These are phyloP conservation scores for Dinocampus coccinellae DNA, from an alignment of 2,888 invertebrate genomes.

Conservation along the genomic window DNA sequence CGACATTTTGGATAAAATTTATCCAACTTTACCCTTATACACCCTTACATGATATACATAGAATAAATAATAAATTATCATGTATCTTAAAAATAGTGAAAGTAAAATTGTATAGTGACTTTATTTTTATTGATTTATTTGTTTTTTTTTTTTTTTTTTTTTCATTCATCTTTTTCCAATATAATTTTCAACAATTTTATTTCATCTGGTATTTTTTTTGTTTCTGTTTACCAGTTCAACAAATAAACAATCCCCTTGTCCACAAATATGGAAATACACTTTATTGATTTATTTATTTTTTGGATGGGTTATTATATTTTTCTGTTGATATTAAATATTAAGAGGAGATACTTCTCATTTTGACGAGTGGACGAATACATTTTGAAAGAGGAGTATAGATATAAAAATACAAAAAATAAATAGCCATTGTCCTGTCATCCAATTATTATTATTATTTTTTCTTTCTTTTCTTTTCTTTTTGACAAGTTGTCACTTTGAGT, in stretches of 20 bases:
- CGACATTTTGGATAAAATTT: not conserved
- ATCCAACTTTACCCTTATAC: not conserved
- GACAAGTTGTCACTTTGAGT: constrained; percentile 22
- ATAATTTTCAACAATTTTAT: not conserved
- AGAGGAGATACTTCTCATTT: not conserved
- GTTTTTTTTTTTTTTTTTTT: not conserved
- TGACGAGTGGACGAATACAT: no score
- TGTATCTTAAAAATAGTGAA: not conserved
- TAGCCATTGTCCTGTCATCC: not conserved
- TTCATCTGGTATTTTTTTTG: not conserved
- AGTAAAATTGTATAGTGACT: constrained; percentile 1
- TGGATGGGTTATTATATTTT: not conserved
- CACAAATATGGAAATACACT: constrained; percentile 18
- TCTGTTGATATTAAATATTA: not conserved
- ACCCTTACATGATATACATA: not conserved
- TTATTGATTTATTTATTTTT: not conserved
- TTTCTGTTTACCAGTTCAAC: not conserved
- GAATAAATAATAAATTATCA: not conserved
- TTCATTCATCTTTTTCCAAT: not conserved
- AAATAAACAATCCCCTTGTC: not conserved
- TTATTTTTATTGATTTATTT: not conserved
- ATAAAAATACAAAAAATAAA: not conserved
- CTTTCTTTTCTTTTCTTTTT: no score
- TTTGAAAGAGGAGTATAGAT: not conserved
- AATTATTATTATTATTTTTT: no score